phyloP scores from a whole-genome alignment of 2,797 vertebrate genomes.

The Ctenosaura bakeri region DNA sequence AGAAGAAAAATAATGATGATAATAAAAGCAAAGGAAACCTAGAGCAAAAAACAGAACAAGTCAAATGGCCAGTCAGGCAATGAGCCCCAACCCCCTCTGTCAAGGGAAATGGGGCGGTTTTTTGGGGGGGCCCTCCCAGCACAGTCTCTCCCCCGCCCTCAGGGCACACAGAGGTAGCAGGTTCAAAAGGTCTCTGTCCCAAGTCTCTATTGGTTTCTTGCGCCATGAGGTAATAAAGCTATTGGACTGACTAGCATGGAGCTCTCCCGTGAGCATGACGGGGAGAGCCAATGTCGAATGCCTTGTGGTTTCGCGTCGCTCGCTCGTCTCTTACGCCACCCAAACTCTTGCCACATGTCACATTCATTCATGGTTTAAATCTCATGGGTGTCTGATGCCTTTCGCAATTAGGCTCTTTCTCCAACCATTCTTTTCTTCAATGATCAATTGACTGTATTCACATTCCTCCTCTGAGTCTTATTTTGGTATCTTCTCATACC shows the following conservation, averaged over 20 bases:
- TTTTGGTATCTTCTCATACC: constrained; percentile 9
- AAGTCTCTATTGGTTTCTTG: constrained; percentile 52
- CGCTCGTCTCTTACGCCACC: not conserved
- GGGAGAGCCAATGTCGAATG: not conserved
- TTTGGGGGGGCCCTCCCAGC: not conserved
- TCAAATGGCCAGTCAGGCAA: constrained; percentile 36
- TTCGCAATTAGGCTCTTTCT: not conserved
- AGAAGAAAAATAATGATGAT: constrained; percentile 44
- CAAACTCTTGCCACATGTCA: not conserved
- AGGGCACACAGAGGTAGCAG: constrained; percentile 51
- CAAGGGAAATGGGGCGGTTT: not conserved
- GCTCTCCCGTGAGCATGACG: not conserved
- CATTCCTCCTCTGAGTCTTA: not conserved
- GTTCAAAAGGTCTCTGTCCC: constrained; percentile 48
- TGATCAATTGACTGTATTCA: not conserved
- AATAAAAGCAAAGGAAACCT: constrained; percentile 44
- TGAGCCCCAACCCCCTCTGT: constrained; percentile 5
- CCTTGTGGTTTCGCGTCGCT: not conserved
- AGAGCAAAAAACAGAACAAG: constrained; percentile 45
- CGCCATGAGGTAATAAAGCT: constrained; percentile 54
- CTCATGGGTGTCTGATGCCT: not conserved
- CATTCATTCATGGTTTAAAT: not conserved
- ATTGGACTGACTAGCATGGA: constrained; percentile 46
- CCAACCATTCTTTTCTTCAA: not conserved
- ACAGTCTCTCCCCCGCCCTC: not conserved